phyloP scores from a whole-genome alignment of 2,888 invertebrate genomes.

The Cephus rjabovi region DNA sequence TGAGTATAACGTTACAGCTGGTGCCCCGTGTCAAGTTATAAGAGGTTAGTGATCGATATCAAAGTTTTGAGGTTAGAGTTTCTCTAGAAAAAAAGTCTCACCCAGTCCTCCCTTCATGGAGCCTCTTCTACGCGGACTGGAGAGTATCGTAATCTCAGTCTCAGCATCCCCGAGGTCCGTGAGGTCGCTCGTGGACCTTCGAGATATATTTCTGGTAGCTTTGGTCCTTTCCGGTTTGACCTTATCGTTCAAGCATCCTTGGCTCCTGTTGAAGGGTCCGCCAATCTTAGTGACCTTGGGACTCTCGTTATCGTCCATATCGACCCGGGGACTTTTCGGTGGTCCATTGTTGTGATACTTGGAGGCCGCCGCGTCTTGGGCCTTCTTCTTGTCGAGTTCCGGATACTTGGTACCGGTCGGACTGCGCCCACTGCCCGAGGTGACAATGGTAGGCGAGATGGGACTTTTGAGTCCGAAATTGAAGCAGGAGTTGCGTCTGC shows the following conservation, averaged over 20 bases:
- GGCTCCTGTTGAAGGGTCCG: slow-evolving; percentile 54
- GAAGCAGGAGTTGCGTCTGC: slow-evolving; percentile 47
- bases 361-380: background rate
- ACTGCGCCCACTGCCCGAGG: slow-evolving; percentile 16
- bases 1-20: too few relatives aligned
- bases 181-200: slow-evolving; percentile 84
- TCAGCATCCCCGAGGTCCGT: slow-evolving; percentile 73
- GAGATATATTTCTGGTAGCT: slow-evolving; percentile 42
- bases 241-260: slow-evolving; percentile 51
- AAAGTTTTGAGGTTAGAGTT: too few relatives aligned
- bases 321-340: background rate
- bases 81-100: slow-evolving; percentile 32
- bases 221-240: slow-evolving; percentile 27
- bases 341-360: slow-evolving; percentile 11
- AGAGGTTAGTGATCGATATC: too few relatives aligned
- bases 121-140: slow-evolving; percentile 78
- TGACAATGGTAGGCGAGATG: slow-evolving; percentile 50
- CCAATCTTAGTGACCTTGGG: slow-evolving; percentile 25
- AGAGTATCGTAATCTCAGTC: slow-evolving; percentile 72
- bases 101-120: slow-evolving; percentile 67
- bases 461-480: slow-evolving; percentile 43
- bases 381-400: slow-evolving; percentile 13
- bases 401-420: slow-evolving; percentile 4
- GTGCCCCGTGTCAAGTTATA: too few relatives aligned
- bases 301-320: slow-evolving; percentile 17